Evolutionary conservation across 2,113 vertebrate genomes (phyloP).

Genomic region (Microcebus tavaratra): DNA sequence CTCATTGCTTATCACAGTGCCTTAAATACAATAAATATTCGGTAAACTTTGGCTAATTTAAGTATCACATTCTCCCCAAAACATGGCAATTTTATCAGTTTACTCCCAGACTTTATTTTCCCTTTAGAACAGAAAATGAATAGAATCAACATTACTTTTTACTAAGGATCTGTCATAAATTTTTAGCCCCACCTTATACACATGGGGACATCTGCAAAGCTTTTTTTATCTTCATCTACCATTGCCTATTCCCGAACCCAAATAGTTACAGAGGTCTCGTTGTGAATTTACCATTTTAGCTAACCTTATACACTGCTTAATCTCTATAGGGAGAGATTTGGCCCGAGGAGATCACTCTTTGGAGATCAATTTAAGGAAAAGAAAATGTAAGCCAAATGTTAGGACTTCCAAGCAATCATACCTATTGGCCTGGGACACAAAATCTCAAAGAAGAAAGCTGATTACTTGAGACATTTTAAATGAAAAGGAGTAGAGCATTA

Average conservation of each 20-base stretch:
- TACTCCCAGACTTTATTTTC: neutral
- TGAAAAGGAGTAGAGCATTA: constrained; percentile 28
- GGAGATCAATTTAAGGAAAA: constrained; percentile 45
- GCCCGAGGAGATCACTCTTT: constrained; percentile 29
- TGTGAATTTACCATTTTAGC: constrained; percentile 53
- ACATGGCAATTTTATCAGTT: neutral
- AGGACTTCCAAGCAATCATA: constrained; percentile 30
- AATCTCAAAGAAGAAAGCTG: constrained; percentile 29
- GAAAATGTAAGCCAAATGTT: constrained; percentile 68
- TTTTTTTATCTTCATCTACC: neutral
- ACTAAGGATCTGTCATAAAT: neutral
- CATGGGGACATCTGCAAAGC: neutral
- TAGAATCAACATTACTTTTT: neutral
- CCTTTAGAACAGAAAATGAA: neutral
- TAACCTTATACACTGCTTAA: constrained; percentile 49
- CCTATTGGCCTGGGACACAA: constrained; percentile 29
- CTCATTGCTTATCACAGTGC: neutral
- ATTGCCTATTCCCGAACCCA: neutral
- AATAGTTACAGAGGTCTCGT: constrained; percentile 4
- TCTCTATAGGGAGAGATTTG: constrained; percentile 60
- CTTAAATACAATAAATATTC: neutral
- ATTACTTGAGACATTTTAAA: constrained; percentile 64
- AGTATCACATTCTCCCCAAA: neutral
- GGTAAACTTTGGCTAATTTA: neutral
- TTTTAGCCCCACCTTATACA: neutral